Conservation (phyloP, 2,113 vertebrate species). For the Alectura lathami region DNA sequence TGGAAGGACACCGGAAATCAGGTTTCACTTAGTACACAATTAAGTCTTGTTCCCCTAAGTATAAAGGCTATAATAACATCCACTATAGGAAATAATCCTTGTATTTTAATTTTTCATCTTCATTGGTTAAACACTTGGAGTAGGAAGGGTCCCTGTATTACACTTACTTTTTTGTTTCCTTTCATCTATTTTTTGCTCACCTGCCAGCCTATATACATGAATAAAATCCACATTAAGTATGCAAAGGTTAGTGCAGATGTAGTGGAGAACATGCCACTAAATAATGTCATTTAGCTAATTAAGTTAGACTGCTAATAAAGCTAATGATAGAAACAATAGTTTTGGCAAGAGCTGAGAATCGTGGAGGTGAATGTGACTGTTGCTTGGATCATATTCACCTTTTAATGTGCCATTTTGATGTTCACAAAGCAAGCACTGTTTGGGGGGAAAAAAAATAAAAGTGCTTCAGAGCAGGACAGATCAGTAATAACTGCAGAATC, state of each 20-base stretch:
- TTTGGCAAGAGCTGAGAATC: neutral
- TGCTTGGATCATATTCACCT: slow-evolving; percentile 20
- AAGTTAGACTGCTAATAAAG: slow-evolving; percentile 24
- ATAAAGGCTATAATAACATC: neutral
- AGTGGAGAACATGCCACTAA: neutral
- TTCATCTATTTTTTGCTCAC: neutral
- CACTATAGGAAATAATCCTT: neutral
- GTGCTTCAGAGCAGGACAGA: neutral
- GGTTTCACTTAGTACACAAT: neutral
- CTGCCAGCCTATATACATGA: neutral
- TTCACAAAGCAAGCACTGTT: neutral
- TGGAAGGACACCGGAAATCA: neutral
- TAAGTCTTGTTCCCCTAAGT: neutral
- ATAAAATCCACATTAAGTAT: neutral
- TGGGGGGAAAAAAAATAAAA: neutral
- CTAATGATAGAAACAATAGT: slow-evolving; percentile 45
- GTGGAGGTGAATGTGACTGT: slow-evolving; percentile 1
- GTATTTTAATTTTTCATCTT: neutral
- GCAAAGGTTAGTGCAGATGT: neutral
- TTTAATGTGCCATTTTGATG: neutral
- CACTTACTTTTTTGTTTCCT: neutral
- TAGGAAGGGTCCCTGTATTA: neutral
- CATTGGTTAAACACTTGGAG: neutral
- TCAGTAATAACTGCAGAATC: neutral
- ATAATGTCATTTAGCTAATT: slow-evolving; percentile 14